These are phyloP conservation scores for Vollenhovia emeryi DNA, from an alignment of 1,140 invertebrate species.

Conservation along the genomic window DNA sequence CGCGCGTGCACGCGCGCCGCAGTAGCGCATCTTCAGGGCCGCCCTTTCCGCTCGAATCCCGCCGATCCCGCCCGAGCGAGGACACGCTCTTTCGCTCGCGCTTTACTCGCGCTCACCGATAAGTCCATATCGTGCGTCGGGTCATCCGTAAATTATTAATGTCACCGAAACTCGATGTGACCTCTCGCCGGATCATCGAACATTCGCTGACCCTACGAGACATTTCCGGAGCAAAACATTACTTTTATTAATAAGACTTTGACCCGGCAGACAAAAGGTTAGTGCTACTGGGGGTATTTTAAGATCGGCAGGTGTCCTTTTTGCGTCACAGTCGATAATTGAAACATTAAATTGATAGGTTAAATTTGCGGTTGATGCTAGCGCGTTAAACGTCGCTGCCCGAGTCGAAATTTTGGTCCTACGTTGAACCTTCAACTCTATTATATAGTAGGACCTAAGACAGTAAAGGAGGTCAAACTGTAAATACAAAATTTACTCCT, in stretches of 20 bases:
- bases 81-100: too few species aligned
- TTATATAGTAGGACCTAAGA: too few species aligned
- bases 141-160: conserved; percentile 41
- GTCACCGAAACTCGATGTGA: conserved; percentile 14
- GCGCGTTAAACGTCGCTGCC: background rate
- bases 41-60: too few species aligned
- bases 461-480: too few species aligned
- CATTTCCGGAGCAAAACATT: conserved; percentile 31
- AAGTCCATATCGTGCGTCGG: background rate
- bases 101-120: background rate
- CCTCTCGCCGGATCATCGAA: conserved; percentile 29
- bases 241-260: conserved; percentile 30
- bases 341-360: background rate
- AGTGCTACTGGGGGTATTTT: background rate
- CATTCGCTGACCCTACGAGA: conserved; percentile 21
- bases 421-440: too few species aligned
- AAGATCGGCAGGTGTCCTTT: background rate
- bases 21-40: background rate
- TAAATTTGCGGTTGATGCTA: background rate
- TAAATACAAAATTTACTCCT: too few species aligned
- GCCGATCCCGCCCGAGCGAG: too few species aligned
- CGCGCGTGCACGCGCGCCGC: background rate
- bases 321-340: background rate
- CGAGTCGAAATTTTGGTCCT: too few species aligned
- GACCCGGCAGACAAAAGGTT: conserved; percentile 18